Percentiles rank a stretch among this genome's conserved stretches.
These are phyloP conservation scores for Cynocephalus volans DNA, from an alignment of 2,113 vertebrate genomes.

Conservation along the genomic window DNA sequence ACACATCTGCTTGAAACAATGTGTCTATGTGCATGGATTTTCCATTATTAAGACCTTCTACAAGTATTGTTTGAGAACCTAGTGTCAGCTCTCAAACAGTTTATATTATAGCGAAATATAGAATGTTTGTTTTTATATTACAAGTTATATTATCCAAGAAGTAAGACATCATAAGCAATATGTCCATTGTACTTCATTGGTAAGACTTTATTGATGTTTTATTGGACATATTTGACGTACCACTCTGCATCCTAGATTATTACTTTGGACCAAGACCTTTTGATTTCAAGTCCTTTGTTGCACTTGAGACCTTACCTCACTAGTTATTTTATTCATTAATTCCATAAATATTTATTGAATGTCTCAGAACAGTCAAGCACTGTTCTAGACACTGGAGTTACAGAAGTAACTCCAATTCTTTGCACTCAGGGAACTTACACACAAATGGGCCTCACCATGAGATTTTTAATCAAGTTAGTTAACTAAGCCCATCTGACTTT, in stretches of 20 bases:
- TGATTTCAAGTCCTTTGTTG: background rate
- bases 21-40: background rate
- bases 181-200: conserved; percentile 6
- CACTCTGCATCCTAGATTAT: background rate
- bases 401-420: background rate
- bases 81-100: background rate
- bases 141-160: conserved; percentile 31
- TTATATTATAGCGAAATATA: conserved; percentile 35
- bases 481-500: background rate
- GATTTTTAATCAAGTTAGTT: background rate
- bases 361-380: background rate
- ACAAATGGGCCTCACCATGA: background rate
- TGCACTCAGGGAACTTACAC: background rate
- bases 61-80: conserved; percentile 55
- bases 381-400: background rate
- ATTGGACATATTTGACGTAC: background rate
- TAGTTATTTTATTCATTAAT: conserved; percentile 35
- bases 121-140: conserved; percentile 39
- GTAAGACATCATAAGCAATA: background rate
- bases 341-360: background rate
- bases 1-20: background rate
- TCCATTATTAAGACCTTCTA: conserved; percentile 38
- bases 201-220: background rate
- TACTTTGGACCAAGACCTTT: background rate
- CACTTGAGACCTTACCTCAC: background rate